Evolutionary conservation across 2,888 invertebrate species (phyloP).

Genomic region (Podabrus alpinus): DNA sequence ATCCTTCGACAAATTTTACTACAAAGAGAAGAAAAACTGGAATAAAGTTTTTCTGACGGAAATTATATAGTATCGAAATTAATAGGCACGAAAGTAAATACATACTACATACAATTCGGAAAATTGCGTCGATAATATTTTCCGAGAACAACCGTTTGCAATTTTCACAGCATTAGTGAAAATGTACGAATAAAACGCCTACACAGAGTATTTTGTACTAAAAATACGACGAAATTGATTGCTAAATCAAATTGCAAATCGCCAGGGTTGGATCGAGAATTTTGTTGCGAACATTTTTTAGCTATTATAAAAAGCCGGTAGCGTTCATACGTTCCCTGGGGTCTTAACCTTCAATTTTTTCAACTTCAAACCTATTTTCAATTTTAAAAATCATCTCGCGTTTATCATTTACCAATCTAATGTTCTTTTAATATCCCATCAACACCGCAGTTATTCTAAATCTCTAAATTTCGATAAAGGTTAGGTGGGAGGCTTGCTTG

Average conservation of each 20-base stretch:
- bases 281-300: not conserved
- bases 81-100: not conserved
- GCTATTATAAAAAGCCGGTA: too few species aligned
- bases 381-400: too few species aligned
- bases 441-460: too few species aligned
- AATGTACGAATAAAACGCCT: not conserved
- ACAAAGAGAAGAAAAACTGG: not conserved
- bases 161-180: not conserved
- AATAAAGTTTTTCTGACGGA: not conserved
- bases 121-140: not conserved
- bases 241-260: not conserved
- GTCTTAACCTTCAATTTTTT: too few species aligned
- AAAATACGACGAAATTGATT: not conserved
- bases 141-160: not conserved
- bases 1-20: not conserved
- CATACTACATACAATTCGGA: not conserved
- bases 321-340: too few species aligned
- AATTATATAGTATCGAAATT: not conserved
- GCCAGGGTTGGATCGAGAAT: not conserved
- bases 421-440: too few species aligned
- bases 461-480: too few species aligned
- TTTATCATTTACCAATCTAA: too few species aligned
- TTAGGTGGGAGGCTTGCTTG: too few species aligned
- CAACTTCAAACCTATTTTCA: too few species aligned
- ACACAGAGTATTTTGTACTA: not conserved